Conservation (phyloP, 1,140 invertebrate genomes). For the Bombyx mori region DNA sequence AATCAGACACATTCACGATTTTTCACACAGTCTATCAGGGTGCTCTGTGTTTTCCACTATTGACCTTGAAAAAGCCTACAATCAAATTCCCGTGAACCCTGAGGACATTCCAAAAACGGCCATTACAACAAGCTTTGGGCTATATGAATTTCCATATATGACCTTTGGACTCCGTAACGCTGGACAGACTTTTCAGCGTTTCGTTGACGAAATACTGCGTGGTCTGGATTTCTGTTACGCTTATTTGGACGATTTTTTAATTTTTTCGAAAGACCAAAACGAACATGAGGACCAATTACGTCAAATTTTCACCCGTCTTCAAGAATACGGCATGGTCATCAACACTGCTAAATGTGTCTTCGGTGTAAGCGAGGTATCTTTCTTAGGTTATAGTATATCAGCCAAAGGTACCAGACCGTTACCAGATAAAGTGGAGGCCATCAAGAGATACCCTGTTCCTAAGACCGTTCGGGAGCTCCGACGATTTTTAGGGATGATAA, state of each 20-base stretch:
- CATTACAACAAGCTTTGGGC: slow-evolving; percentile 37
- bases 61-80: slow-evolving; percentile 4
- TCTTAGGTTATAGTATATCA: slow-evolving; percentile 33
- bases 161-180: slow-evolving; percentile 32
- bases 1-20: too few species aligned
- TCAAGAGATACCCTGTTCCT: slow-evolving; percentile 34
- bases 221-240: slow-evolving; percentile 34
- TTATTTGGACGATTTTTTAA: slow-evolving; percentile 71
- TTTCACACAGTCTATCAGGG: too few species aligned
- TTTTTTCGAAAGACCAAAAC: slow-evolving; percentile 31
- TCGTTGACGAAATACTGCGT: slow-evolving; percentile 29
- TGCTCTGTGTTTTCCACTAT: too few species aligned
- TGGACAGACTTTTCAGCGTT: slow-evolving; percentile 14
- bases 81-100: slow-evolving; percentile 42
- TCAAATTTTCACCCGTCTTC: slow-evolving; percentile 24
- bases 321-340: slow-evolving; percentile 27
- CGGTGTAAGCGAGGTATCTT: slow-evolving; percentile 24
- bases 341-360: slow-evolving; percentile 37
- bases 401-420: slow-evolving; percentile 21
- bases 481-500: background rate
- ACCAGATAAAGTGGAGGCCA: slow-evolving; percentile 21
- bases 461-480: slow-evolving; percentile 2
- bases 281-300: slow-evolving; percentile 31
- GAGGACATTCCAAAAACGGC: slow-evolving; percentile 50
- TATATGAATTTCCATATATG: slow-evolving; percentile 33